Conservation (phyloP, 1,140 invertebrate genomes). For the Ectropis grisescens region DNA sequence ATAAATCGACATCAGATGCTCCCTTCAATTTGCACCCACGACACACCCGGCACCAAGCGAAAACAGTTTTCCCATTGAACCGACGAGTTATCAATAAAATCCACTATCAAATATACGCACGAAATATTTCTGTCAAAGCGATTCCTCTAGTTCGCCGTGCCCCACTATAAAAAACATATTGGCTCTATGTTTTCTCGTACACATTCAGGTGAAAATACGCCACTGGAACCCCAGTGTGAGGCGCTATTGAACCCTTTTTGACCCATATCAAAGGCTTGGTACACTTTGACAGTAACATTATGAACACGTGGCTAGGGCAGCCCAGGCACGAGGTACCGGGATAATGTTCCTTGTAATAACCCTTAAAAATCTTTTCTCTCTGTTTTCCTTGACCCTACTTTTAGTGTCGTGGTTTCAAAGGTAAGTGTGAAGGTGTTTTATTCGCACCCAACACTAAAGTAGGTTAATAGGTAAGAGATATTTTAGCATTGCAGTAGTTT, state of each 20-base stretch:
- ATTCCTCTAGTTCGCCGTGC: slow-evolving; percentile 9
- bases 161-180: slow-evolving; percentile 19
- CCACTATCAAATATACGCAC: slow-evolving; percentile 1
- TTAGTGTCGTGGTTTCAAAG: too few relatives aligned
- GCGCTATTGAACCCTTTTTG: slow-evolving; percentile 26
- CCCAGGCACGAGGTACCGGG: slow-evolving; percentile 4
- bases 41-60: too few relatives aligned
- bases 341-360: slow-evolving; percentile 14
- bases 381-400: slow-evolving; percentile 4
- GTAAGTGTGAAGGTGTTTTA: too few relatives aligned
- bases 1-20: too few relatives aligned
- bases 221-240: slow-evolving; percentile 10
- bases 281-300: slow-evolving; percentile 33
- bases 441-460: too few relatives aligned
- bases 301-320: slow-evolving; percentile 22
- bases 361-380: slow-evolving; percentile 15
- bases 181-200: slow-evolving; percentile 10
- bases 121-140: slow-evolving; percentile 6
- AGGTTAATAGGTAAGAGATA: too few relatives aligned
- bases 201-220: slow-evolving; percentile 19
- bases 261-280: slow-evolving; percentile 26
- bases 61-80: too few relatives aligned
- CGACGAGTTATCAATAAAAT: slow-evolving; percentile 5
- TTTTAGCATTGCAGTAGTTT: too few relatives aligned
- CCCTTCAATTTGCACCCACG: too few relatives aligned